Conservation (phyloP, 2,113 vertebrate genomes). For the Macrotis lagotis region DNA sequence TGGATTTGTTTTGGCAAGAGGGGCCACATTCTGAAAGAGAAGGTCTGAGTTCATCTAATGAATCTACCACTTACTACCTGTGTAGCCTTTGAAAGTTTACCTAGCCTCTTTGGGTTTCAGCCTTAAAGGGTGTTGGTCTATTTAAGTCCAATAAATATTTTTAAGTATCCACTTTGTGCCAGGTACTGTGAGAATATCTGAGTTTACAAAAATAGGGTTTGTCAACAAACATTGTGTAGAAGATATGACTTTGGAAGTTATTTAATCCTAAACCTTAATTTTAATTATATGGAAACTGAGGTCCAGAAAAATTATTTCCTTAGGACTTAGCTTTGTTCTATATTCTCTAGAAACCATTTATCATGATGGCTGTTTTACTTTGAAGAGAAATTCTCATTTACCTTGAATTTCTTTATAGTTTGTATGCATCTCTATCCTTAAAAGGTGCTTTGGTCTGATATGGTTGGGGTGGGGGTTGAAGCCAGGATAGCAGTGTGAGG, state of each 20-base stretch:
- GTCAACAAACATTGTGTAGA: background rate
- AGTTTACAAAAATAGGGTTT: background rate
- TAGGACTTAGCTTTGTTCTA: background rate
- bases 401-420: background rate
- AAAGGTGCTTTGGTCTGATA: too few species aligned
- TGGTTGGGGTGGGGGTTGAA: too few species aligned
- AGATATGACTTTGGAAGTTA: background rate
- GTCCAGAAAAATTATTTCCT: background rate
- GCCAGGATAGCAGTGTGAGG: too few species aligned
- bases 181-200: background rate
- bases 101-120: background rate
- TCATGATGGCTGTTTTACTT: background rate
- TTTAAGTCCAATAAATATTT: background rate
- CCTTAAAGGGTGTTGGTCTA: background rate
- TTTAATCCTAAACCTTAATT: background rate
- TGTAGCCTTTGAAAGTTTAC: background rate
- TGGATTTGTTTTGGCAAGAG: background rate
- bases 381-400: background rate
- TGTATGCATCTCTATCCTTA: background rate
- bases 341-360: background rate
- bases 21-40: background rate
- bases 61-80: background rate
- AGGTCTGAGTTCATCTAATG: background rate
- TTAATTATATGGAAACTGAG: background rate
- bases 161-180: background rate